Conservation (phyloP, 2,888 invertebrate species). For the Drosophila planitibia region DNA sequence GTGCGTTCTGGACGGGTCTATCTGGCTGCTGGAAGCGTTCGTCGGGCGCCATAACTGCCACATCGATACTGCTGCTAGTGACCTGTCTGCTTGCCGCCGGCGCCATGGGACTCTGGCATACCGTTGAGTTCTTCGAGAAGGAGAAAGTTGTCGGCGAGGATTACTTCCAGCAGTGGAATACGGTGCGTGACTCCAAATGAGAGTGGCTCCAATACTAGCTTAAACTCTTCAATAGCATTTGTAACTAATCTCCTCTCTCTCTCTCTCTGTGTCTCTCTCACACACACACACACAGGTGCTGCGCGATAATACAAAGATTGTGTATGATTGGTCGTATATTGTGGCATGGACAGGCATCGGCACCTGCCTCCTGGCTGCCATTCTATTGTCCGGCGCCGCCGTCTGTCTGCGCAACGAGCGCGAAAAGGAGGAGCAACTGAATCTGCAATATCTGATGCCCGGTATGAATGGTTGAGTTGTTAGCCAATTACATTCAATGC, state of each 20-base stretch:
- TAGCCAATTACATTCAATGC: neutral
- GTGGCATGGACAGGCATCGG: slow-evolving; percentile 98
- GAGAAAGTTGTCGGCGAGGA: slow-evolving; percentile 97
- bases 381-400: slow-evolving; percentile 96
- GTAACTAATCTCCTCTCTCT: neutral
- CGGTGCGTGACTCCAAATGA: slow-evolving; percentile 86
- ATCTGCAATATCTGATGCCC: slow-evolving; percentile 99
- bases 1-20: slow-evolving; percentile 97
- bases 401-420: slow-evolving; percentile 97
- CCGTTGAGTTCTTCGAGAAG: slow-evolving; percentile 97
- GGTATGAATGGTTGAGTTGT: slow-evolving; percentile 87
- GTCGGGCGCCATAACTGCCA: slow-evolving; percentile 96
- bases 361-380: slow-evolving; percentile 95
- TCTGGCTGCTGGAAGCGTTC: slow-evolving; percentile 98
- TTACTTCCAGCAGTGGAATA: slow-evolving; percentile 96
- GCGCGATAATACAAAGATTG: slow-evolving; percentile 92
- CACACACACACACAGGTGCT: slow-evolving; percentile 88
- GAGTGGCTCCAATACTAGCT: neutral
- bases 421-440: slow-evolving; percentile 97
- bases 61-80: slow-evolving; percentile 89
- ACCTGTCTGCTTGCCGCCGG: slow-evolving; percentile 95
- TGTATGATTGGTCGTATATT: slow-evolving; percentile 99
- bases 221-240: neutral
- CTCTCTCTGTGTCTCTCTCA: neutral
- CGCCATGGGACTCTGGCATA: slow-evolving; percentile 98